These are phyloP conservation scores for Hemibagrus wyckioides DNA, from an alignment of 2,113 vertebrate species.

Conservation along the genomic window DNA sequence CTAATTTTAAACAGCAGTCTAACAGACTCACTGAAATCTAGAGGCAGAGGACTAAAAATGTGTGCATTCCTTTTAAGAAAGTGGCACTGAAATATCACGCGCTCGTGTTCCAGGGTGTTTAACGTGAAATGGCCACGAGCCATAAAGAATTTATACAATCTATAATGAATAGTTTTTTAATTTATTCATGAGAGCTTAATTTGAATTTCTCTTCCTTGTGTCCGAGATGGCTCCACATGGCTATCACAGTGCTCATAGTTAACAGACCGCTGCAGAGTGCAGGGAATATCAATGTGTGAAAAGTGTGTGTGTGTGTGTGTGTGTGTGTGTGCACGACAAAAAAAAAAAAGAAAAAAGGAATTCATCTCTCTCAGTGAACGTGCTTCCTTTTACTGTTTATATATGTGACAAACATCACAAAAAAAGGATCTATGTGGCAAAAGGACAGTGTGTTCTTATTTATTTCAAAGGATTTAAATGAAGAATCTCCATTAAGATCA, in stretches of 20 bases:
- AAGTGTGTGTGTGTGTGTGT: constrained; percentile 43
- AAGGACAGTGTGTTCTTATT: constrained; percentile 22
- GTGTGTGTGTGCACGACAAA: constrained; percentile 7
- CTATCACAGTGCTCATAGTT: constrained; percentile 27
- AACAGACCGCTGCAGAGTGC: constrained; percentile 41
- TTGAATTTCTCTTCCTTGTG: constrained; percentile 69
- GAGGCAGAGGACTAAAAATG: constrained; percentile 33
- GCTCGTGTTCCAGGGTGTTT: constrained; percentile 15
- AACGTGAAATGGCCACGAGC: constrained; percentile 45
- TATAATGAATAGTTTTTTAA: constrained; percentile 82
- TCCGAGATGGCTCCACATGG: constrained; percentile 47
- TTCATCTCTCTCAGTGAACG: constrained; percentile 23
- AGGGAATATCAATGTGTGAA: constrained; percentile 47
- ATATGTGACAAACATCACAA: not conserved
- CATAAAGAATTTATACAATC: constrained; percentile 91
- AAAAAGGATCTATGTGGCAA: not conserved
- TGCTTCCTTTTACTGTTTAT: not conserved
- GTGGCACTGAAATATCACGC: constrained; percentile 42
- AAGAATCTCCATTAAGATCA: constrained; percentile 10
- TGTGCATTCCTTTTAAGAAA: constrained; percentile 10
- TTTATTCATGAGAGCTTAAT: constrained; percentile 79
- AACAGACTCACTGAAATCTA: not conserved
- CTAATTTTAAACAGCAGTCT: constrained; percentile 32
- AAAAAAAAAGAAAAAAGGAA: too few relatives aligned
- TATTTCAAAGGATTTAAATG: constrained; percentile 34